Conservation (phyloP, 2,888 invertebrate genomes). For the Brachyptera putata region DNA sequence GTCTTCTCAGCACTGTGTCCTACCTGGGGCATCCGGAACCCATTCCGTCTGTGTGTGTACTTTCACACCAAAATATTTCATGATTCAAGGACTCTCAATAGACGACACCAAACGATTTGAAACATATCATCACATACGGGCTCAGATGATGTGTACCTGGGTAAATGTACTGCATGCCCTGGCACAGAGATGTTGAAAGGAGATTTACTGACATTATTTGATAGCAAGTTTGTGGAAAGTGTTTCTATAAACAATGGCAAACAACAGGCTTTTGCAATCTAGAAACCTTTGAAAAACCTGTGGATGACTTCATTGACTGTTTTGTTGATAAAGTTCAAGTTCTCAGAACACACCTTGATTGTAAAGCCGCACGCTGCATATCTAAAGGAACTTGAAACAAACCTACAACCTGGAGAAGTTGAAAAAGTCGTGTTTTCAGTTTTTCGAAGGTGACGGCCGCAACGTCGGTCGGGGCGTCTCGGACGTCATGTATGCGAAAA, state of each 20-base stretch:
- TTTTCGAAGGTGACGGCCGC: too few relatives aligned
- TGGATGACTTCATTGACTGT: not conserved
- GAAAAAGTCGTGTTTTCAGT: too few relatives aligned
- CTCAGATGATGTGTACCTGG: not conserved
- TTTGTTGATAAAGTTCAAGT: not conserved
- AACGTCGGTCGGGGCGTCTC: too few relatives aligned
- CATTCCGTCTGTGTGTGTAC: too few relatives aligned
- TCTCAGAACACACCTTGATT: not conserved
- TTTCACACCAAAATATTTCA: too few relatives aligned
- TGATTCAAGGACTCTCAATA: too few relatives aligned
- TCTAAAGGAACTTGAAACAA: not conserved
- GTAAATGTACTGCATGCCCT: not conserved
- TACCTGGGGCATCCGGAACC: too few relatives aligned
- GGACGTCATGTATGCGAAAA: too few relatives aligned
- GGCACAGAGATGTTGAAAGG: not conserved
- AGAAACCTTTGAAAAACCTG: not conserved
- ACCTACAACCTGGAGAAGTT: not conserved
- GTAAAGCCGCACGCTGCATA: conserved; percentile 6
- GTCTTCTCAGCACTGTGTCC: too few relatives aligned
- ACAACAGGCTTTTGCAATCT: not conserved
- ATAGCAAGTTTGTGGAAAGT: not conserved
- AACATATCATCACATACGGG: not conserved
- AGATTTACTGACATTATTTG: not conserved
- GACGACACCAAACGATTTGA: too few relatives aligned
- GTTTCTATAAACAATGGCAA: conserved; percentile 7